Base-by-base conservation (phyloP, 92 coral and sea anemone species). In the Muricea muricata region DNA sequence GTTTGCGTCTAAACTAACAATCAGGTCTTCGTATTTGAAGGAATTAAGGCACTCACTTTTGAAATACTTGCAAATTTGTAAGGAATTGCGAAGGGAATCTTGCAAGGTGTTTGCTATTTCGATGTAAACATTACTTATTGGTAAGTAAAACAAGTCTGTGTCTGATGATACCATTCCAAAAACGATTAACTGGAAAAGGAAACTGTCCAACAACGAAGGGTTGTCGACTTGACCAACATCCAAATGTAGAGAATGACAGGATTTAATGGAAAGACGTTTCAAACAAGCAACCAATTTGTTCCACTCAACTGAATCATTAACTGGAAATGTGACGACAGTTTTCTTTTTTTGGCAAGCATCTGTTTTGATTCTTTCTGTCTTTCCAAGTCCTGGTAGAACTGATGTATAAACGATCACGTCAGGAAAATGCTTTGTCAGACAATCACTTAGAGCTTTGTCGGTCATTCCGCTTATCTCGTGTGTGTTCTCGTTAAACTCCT, bases 401-500 rank as follows among this genome's bases (percentile, higher is more conserved):
- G 87, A 83, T 12, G 87, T 83, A 40, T 74, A 42, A 57, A 83
- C 47, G 17, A 30, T 50, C 14, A 83, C 73, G n/a, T 72, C 82
- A 17, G 76, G 81, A 20, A 20, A 69, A 25, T 6, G 1, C 33
- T 47, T 11, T 32, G 2, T 18, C n/a, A 69, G 35, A 69, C 75
- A 26, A 34, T 69, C 17, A 7, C 23, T 1, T 11, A 69, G 75
- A 31, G 3, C 52, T 17, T 31, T 9, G 13, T 90, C 93, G 17
- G 91, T 74, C 96, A 92, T 90, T 1, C 90, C 91, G 47, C 70
- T 47, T 4, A 90, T 42, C 39, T 84, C 81, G 78, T 79, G 86
- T 14, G 65, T 85, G 23, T 63, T 68, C 60, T 93, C 85, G 11
- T 89, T 58, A 78, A 96, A 96, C 58, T 92, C 94, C 87, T 93